Evolutionary conservation across 2,888 invertebrate genomes (phyloP), one percentile per base, ranked within the genome.

Genomic region (Drosophila mulleri): DNA sequence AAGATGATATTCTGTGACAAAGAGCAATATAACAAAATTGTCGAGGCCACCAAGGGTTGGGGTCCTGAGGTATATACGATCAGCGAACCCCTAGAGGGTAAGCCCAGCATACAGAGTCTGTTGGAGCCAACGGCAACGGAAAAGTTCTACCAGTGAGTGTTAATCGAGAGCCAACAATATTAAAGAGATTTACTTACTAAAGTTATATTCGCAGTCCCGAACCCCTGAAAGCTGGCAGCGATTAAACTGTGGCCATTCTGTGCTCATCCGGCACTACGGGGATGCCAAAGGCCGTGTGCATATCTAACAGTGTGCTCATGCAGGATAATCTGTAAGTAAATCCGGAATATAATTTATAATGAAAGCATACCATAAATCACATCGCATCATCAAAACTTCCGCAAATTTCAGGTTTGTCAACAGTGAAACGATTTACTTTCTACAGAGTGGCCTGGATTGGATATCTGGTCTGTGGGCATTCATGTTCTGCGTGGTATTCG

Each of bases 221-320:
- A 20, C 47, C 67, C 0, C 45, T 85, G 3, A 68, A 63, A 20
- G 58, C 56, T 6, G 85, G 82, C 20, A 67, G 68, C 5, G 81
- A 82, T 56, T 82, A 88, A 59, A 78, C 82, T 8, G 80, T 82
- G 6, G 80, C 74, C 7, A 90, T 91, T 42, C 35, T 91, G 1
- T 84, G 87, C 53, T 90, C 91, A 1, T 89, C 90, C 7, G 91
- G 91, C 8, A 88, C 89, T 0, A 90, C 89, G 0, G 91, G 91
- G 2, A 18, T 81, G 23, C 84, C 89, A 20, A 91, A 91, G 56
- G 86, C 84, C 0, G 86, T 85, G 0, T 82, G 85, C 54, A 67
- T 82, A n/a, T 82, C 82, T 1, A 85, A 82, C 23, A 67, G 39
- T 37, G 63, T 71, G 6, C 39, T 82, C 0, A 50, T 82, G 9